These are phyloP conservation scores for Autographa pulchrina DNA, from an alignment of 2,888 invertebrate species.

Conservation along the genomic window DNA sequence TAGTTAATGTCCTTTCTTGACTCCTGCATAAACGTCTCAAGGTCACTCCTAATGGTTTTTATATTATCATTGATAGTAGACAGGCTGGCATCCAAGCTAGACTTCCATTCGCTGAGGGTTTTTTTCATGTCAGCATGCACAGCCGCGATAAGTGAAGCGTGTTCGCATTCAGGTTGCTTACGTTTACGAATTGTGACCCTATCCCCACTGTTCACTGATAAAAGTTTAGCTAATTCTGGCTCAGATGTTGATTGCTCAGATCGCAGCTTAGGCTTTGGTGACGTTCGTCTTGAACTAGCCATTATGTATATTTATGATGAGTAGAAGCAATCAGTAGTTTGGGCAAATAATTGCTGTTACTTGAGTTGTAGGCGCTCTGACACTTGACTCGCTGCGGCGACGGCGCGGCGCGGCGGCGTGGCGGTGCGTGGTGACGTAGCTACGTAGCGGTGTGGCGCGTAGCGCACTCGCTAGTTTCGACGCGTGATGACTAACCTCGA, in stretches of 20 bases:
- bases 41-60: neutral
- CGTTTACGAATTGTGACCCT: neutral
- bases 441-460: neutral
- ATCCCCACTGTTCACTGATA: neutral
- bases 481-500: neutral
- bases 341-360: neutral
- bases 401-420: neutral
- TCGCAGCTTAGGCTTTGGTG: neutral
- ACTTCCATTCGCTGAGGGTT: neutral
- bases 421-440: neutral
- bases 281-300: neutral
- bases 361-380: neutral
- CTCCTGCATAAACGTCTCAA: neutral
- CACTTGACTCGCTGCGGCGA: neutral
- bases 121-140: neutral
- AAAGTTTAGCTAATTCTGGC: neutral
- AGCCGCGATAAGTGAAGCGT: neutral
- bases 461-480: neutral
- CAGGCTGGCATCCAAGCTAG: neutral
- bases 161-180: neutral
- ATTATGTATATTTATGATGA: neutral
- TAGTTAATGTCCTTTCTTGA: neutral
- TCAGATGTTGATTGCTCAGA: neutral
- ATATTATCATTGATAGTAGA: neutral
- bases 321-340: neutral